A percentile compares a stretch with the other conserved stretches of the same genome.
Conservation (phyloP, 2,113 vertebrate genomes). For the Catharus bicknelli region DNA sequence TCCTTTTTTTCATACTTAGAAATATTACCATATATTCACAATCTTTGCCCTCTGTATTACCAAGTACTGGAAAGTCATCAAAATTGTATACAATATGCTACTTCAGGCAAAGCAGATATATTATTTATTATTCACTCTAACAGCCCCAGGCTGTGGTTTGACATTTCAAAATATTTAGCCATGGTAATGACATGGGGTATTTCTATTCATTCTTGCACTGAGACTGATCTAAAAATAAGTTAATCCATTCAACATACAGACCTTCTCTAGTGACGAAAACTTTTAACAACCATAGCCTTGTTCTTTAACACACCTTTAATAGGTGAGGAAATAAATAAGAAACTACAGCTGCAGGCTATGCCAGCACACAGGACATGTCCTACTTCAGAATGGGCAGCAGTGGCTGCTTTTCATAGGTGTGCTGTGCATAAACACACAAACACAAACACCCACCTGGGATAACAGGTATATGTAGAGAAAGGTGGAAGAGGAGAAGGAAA, state of each 20-base stretch:
- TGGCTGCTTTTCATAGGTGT: not conserved
- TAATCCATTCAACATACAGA: not conserved
- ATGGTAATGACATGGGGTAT: not conserved
- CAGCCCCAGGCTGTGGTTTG: not conserved
- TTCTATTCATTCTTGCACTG: not conserved
- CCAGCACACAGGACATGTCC: not conserved
- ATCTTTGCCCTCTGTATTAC: not conserved
- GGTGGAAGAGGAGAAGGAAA: not conserved
- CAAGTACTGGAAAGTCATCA: not conserved
- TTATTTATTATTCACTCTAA: not conserved
- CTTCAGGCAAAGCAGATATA: not conserved
- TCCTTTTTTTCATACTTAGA: not conserved
- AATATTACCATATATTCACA: not conserved
- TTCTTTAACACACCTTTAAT: not conserved
- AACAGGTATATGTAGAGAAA: not conserved
- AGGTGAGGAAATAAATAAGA: not conserved
- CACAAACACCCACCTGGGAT: not conserved
- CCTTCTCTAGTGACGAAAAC: not conserved
- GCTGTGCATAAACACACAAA: not conserved
- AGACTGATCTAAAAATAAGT: not conserved
- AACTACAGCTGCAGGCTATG: not conserved
- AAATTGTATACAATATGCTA: not conserved
- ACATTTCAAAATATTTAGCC: constrained; percentile 37
- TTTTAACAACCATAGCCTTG: not conserved
- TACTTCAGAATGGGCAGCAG: not conserved